Percentiles rank a stretch among this genome's conserved stretches.
Conservation (phyloP, 2,113 vertebrate species). For the Anas platyrhynchos region DNA sequence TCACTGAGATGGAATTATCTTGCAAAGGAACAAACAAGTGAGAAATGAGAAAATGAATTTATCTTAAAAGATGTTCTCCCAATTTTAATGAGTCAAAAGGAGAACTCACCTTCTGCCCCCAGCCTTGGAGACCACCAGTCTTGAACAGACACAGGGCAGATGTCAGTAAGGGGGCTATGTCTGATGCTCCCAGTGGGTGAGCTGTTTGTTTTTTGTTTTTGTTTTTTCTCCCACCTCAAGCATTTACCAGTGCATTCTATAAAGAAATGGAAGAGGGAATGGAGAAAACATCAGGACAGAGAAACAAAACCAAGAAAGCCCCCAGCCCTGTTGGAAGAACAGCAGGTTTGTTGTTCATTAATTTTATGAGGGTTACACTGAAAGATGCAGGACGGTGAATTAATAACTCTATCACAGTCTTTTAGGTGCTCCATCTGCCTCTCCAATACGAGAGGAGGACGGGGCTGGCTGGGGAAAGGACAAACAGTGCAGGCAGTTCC, state of each 20-base stretch:
- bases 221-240: not conserved
- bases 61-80: not conserved
- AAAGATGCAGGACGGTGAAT: not conserved
- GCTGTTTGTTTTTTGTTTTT: not conserved
- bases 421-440: not conserved
- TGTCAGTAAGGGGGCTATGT: not conserved
- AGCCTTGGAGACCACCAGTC: not conserved
- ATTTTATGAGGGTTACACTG: not conserved
- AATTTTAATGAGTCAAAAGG: not conserved
- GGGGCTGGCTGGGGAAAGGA: not conserved
- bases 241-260: not conserved
- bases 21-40: not conserved
- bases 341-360: not conserved
- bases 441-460: rapidly evolving
- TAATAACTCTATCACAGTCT: not conserved
- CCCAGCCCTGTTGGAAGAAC: not conserved
- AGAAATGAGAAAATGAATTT: not conserved
- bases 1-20: not conserved
- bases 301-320: not conserved
- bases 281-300: not conserved
- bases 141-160: not conserved
- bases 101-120: not conserved
- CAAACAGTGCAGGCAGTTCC: rapidly evolving
- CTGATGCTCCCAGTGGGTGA: not conserved
- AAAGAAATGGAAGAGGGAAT: not conserved